phyloP scores from a whole-genome alignment of 1,140 invertebrate species.

The Drosophila ogumai region DNA sequence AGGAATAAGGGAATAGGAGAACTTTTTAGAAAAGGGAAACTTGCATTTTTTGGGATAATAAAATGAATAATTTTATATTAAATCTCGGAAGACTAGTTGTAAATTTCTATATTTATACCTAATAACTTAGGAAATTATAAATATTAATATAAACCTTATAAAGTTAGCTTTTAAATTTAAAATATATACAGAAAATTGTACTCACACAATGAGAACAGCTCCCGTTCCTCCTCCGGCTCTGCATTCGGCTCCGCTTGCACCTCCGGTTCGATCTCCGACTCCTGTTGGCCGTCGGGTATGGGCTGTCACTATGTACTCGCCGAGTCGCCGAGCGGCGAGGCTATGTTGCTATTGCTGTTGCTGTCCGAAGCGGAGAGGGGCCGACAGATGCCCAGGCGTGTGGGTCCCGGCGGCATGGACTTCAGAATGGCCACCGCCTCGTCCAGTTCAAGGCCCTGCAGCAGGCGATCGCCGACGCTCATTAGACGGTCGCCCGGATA shows the following conservation, averaged over 20 bases:
- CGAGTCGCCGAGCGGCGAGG: constrained; percentile 77
- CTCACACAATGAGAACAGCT: constrained; percentile 59
- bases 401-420: constrained; percentile 92
- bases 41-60: not conserved
- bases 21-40: not conserved
- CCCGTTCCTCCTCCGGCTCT: constrained; percentile 8
- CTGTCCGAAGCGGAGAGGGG: constrained; percentile 88
- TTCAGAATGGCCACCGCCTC: constrained; percentile 96
- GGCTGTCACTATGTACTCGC: constrained; percentile 80
- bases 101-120: too few species aligned
- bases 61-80: not conserved
- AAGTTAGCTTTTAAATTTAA: not conserved
- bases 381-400: constrained; percentile 94
- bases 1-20: not conserved
- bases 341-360: constrained; percentile 86
- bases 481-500: constrained; percentile 96
- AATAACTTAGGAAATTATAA: not conserved
- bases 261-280: constrained; percentile 12
- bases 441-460: constrained; percentile 95
- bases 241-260: not conserved
- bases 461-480: constrained; percentile 93
- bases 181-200: constrained; percentile 24
- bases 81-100: not conserved
- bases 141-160: not conserved
- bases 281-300: constrained; percentile 24